These are phyloP conservation scores for Drosophila mauritiana DNA, from an alignment of 1,140 invertebrate species.

Conservation along the genomic window DNA sequence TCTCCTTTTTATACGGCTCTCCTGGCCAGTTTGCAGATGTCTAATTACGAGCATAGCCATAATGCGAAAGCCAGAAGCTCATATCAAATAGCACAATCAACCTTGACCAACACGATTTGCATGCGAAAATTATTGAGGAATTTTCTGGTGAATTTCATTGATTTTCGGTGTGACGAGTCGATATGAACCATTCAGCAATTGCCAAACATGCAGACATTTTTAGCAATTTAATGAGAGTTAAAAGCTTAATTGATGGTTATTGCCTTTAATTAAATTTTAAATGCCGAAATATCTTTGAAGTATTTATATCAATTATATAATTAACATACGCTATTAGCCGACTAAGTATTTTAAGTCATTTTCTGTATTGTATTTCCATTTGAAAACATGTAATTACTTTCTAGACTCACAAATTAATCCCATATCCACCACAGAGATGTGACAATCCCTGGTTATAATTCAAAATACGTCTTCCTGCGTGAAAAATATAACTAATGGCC, in stretches of 20 bases:
- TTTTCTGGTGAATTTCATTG: background rate
- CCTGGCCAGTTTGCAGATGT: conserved; percentile 46
- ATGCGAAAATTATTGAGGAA: background rate
- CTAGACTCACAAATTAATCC: conserved; percentile 13
- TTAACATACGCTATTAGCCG: background rate
- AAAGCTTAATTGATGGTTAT: conserved; percentile 5
- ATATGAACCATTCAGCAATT: background rate
- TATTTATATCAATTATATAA: background rate
- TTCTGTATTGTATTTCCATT: no score
- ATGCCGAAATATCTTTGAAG: background rate
- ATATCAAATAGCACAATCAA: conserved; percentile 16
- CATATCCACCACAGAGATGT: background rate
- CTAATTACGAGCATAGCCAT: conserved; percentile 52
- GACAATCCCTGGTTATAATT: conserved; percentile 12
- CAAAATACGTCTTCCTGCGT: conserved; percentile 17
- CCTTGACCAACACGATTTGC: conserved; percentile 42
- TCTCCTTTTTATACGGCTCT: conserved; percentile 12
- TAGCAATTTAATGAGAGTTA: background rate
- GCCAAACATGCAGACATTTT: background rate
- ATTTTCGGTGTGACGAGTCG: background rate
- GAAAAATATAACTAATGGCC: conserved; percentile 9
- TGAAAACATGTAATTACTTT: no score
- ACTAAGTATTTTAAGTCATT: no score
- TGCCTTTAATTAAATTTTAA: background rate
- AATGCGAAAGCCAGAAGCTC: conserved; percentile 26